phyloP scores from a whole-genome alignment of 2,797 vertebrate species.

The Siniperca undulata region DNA sequence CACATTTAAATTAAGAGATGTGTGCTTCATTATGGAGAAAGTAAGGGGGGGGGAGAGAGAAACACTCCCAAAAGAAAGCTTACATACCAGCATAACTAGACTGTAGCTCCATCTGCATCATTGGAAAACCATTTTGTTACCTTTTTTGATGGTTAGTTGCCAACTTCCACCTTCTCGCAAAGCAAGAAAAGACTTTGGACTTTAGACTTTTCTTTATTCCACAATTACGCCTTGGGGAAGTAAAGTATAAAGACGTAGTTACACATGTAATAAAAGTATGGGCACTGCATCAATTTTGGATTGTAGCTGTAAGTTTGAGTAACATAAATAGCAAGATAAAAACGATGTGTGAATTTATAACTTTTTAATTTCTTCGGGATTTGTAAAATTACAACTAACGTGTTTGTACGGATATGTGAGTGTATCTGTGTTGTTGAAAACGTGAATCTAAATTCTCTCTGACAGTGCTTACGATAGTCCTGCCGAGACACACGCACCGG shows the following conservation, averaged over 20 bases:
- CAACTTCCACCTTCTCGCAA: not conserved
- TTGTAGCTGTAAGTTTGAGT: not conserved
- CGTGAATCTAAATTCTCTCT: conserved; percentile 44
- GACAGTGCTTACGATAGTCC: conserved; percentile 39
- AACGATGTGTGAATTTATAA: not conserved
- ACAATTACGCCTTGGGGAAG: not conserved
- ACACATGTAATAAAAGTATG: not conserved
- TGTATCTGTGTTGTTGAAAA: conserved; percentile 24
- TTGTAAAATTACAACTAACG: conserved; percentile 1
- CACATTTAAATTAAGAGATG: not conserved
- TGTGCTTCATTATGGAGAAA: not conserved
- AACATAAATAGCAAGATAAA: too few relatives aligned
- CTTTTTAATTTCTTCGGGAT: conserved; percentile 3
- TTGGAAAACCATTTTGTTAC: not conserved
- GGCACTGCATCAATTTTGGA: not conserved
- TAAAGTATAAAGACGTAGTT: not conserved
- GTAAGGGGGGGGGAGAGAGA: not conserved
- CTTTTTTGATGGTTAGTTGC: not conserved
- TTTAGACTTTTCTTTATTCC: not conserved
- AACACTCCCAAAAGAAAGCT: not conserved
- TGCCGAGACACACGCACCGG: conserved; percentile 31
- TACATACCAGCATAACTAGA: not conserved
- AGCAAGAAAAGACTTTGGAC: not conserved
- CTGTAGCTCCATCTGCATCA: not conserved
- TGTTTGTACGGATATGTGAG: conserved; percentile 9